phyloP scores from a whole-genome alignment of 2,797 vertebrate species.

The Pseudotriccus pelzelni region DNA sequence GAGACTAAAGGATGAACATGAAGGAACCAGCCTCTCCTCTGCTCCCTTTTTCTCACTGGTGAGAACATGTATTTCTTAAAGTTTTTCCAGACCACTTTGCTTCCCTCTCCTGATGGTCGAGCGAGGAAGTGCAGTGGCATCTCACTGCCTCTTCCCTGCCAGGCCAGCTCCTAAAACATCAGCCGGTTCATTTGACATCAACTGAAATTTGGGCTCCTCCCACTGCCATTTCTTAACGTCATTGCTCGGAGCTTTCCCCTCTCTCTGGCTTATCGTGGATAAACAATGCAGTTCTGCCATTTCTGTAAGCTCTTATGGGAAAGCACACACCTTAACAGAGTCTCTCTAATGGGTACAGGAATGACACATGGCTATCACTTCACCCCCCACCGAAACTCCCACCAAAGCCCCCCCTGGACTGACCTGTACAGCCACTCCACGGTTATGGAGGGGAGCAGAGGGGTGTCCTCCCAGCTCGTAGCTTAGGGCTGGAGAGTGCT shows the following conservation, averaged over 20 bases:
- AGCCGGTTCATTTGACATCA: too few species aligned
- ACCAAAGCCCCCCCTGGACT: not conserved
- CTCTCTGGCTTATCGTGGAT: fast-evolving
- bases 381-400: too few species aligned
- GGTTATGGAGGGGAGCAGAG: not conserved
- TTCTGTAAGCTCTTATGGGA: not conserved
- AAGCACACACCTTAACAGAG: not conserved
- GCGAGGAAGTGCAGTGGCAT: not conserved
- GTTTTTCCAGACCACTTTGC: not conserved
- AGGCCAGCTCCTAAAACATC: not conserved
- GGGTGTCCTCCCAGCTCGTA: not conserved
- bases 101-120: not conserved
- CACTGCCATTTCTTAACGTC: fast-evolving
- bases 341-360: not conserved
- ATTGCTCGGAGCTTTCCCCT: not conserved
- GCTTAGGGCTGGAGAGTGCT: fast-evolving
- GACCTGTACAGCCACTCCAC: too few species aligned
- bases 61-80: not conserved
- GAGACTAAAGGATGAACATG: not conserved
- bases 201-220: not conserved
- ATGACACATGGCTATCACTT: fast-evolving
- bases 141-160: not conserved
- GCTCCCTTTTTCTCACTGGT: not conserved
- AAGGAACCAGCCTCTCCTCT: not conserved
- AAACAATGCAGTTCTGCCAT: fast-evolving